phyloP scores from a whole-genome alignment of 2,888 invertebrate species.

The Philhelius pedissequus region DNA sequence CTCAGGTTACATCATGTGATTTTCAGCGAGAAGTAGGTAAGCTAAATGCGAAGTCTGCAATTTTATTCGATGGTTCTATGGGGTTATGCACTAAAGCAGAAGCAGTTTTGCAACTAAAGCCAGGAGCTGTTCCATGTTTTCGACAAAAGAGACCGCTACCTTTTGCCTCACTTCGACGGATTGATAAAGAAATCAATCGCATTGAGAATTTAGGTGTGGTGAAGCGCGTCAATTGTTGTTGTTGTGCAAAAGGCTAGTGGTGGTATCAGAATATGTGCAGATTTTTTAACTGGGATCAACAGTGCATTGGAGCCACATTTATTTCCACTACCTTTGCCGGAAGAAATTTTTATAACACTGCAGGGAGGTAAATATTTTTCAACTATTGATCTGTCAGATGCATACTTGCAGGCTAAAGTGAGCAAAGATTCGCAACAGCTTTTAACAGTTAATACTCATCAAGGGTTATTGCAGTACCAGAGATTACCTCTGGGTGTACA shows the following conservation, averaged over 20 bases:
- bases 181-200: conserved; percentile 53
- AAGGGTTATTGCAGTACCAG: conserved; percentile 37
- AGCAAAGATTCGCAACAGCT: conserved; percentile 52
- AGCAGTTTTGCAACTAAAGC: conserved; percentile 62
- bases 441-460: neutral
- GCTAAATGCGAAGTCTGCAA: conserved; percentile 11
- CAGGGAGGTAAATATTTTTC: conserved; percentile 16
- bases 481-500: conserved; percentile 54
- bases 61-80: conserved; percentile 41
- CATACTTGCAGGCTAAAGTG: conserved; percentile 65
- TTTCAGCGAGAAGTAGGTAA: neutral
- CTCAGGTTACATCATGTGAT: conserved; percentile 1
- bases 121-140: conserved; percentile 50
- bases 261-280: conserved; percentile 61
- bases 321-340: conserved; percentile 35
- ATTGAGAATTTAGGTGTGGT: conserved; percentile 59
- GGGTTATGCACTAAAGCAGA: conserved; percentile 63
- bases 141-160: conserved; percentile 64
- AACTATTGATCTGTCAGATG: conserved; percentile 55
- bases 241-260: conserved; percentile 36
- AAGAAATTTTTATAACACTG: conserved; percentile 32
- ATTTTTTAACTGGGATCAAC: conserved; percentile 62
- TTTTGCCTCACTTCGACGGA: conserved; percentile 52
- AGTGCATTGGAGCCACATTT: conserved; percentile 57
- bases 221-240: conserved; percentile 62